Evolutionary conservation across 2,888 invertebrate genomes (phyloP), one percentile per base, ranked within the genome.

Genomic region (Megastigmus dorsalis): DNA sequence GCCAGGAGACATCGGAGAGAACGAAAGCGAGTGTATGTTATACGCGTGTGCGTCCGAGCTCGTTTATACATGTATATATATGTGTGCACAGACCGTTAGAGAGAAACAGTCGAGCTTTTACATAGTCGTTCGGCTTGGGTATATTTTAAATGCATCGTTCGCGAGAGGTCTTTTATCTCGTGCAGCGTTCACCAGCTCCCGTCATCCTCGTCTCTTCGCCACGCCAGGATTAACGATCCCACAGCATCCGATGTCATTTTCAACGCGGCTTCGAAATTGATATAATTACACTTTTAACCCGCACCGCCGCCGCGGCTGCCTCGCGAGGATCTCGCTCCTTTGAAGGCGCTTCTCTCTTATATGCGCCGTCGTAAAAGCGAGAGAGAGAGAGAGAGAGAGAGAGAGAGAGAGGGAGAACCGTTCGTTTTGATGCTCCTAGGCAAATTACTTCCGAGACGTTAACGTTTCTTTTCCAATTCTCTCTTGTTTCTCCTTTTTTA

Each of bases 391-490:
- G n/a, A n/a, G n/a, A n/a, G n/a, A n/a, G n/a, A n/a, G n/a, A n/a
- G n/a, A n/a, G n/a, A n/a, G n/a, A 60, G 28, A 43, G 43, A 3
- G 43, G n/a, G 36, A 55, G 36, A 57, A 68, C 48, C 57, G 48
- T 67, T 54, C 5, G 23, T 15, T 63, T 57, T 63, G 36, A 71
- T 63, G 63, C 54, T 41, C 43, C 23, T 69, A 65, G 48, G 63
- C 65, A 71, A 65, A 71, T 71, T 71, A 65, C 71, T 71, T 71
- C 71, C 65, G 65, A 71, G 65, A 54, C 41, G 52, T 59, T 71
- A 59, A 57, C 45, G 48, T 63, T 55, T 57, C 38, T 71, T 65
- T 71, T 63, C 45, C 60, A 43, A 62, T 62, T 62, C 62, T 70
- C 62, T 70, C 60, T 45, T 57, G 33, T 43, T n/a, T 33, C 50